Percentiles rank a stretch among this genome's conserved stretches.
phyloP scores from a whole-genome alignment of 2,888 invertebrate genomes.

The Cancer borealis region DNA sequence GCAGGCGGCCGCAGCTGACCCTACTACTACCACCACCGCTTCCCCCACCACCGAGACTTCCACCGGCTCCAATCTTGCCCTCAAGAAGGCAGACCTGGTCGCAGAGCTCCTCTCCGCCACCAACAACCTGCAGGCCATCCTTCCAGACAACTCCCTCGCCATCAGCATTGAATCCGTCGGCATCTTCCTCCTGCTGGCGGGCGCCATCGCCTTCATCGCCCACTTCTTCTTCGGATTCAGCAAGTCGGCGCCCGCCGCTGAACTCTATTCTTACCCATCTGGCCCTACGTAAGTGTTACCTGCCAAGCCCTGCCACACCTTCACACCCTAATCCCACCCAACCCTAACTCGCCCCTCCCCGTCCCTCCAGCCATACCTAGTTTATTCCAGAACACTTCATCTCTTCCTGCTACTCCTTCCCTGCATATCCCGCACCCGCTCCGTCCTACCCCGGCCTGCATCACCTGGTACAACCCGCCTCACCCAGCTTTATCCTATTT shows the following conservation, averaged over 20 bases:
- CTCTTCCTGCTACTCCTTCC: background rate
- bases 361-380: too few relatives aligned
- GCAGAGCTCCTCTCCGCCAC: background rate
- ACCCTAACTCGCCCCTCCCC: background rate
- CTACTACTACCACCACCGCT: background rate
- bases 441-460: too few relatives aligned
- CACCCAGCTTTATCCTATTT: too few relatives aligned
- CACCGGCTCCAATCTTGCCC: background rate
- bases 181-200: conserved; percentile 49
- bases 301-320: background rate
- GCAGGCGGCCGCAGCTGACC: background rate
- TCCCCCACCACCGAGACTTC: background rate
- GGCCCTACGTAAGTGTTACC: conserved; percentile 47
- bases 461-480: too few relatives aligned
- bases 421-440: background rate
- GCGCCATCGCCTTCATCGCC: conserved; percentile 15
- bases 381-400: background rate
- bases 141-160: conserved; percentile 54
- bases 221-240: conserved; percentile 41
- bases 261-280: background rate
- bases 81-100: conserved; percentile 20
- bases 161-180: conserved; percentile 54
- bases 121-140: conserved; percentile 42
- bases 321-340: background rate
- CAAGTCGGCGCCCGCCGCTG: conserved; percentile 42